Percentiles rank a stretch among this genome's conserved stretches.
These are phyloP conservation scores for Ips nitidus DNA, from an alignment of 1,140 invertebrate species.

Conservation along the genomic window DNA sequence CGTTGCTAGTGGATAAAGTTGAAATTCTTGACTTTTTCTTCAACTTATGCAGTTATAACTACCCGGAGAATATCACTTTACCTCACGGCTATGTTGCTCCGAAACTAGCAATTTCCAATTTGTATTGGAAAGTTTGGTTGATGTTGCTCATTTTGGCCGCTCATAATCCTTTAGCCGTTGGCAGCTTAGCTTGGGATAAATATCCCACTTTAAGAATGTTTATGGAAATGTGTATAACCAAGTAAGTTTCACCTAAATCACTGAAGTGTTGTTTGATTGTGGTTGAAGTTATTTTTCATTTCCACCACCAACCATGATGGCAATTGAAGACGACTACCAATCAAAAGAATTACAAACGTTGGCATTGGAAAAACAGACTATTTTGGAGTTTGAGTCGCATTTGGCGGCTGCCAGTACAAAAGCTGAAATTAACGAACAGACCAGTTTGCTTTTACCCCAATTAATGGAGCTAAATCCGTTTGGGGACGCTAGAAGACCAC, in stretches of 20 bases:
- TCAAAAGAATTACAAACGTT: constrained; percentile 61
- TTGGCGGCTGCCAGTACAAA: constrained; percentile 85
- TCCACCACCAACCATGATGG: constrained; percentile 68
- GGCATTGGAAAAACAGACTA: constrained; percentile 75
- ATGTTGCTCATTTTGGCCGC: constrained; percentile 87
- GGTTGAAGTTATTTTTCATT: constrained; percentile 64
- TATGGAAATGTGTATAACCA: constrained; percentile 98
- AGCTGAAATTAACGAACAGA: constrained; percentile 86
- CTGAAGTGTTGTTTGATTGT: neutral
- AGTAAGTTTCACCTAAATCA: constrained; percentile 54
- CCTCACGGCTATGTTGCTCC: constrained; percentile 84
- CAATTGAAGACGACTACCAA: constrained; percentile 47
- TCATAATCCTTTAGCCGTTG: constrained; percentile 89
- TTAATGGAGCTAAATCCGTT: constrained; percentile 78
- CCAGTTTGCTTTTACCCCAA: constrained; percentile 82
- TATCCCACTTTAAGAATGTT: constrained; percentile 91
- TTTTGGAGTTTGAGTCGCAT: constrained; percentile 92
- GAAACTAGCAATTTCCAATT: constrained; percentile 82
- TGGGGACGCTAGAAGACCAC: constrained; percentile 79
- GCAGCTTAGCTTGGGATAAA: constrained; percentile 80
- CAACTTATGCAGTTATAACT: constrained; percentile 86
- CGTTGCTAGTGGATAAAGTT: constrained; percentile 74
- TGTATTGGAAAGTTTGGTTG: constrained; percentile 95
- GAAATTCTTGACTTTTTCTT: constrained; percentile 90
- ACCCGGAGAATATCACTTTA: constrained; percentile 89